A percentile compares a stretch with the other conserved stretches of the same genome.
phyloP scores from a whole-genome alignment of 2,113 vertebrate genomes.

The Perognathus longimembris region DNA sequence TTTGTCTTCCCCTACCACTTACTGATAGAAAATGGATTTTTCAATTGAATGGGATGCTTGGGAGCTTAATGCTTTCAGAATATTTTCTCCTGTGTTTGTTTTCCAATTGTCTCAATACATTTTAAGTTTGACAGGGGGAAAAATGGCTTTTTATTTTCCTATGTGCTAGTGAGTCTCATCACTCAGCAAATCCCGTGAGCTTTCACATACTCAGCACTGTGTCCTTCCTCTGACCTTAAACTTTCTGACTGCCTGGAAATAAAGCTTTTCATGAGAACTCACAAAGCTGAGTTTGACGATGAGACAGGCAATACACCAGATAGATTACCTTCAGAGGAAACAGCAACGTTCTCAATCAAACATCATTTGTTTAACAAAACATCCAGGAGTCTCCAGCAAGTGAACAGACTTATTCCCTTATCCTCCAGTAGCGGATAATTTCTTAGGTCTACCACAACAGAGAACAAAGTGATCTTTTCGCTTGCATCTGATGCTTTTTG shows the following conservation, averaged over 20 bases:
- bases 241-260: constrained; percentile 63
- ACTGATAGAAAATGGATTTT: not conserved
- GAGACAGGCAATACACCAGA: constrained; percentile 20
- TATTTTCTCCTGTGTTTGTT: constrained; percentile 71
- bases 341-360: constrained; percentile 26
- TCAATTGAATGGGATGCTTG: not conserved
- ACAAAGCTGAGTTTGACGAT: constrained; percentile 14
- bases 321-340: not conserved
- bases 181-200: constrained; percentile 57
- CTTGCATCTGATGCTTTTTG: not conserved
- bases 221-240: constrained; percentile 74
- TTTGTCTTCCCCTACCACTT: not conserved
- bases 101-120: constrained; percentile 62
- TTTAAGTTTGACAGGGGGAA: constrained; percentile 61
- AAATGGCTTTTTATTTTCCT: constrained; percentile 60
- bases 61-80: constrained; percentile 21
- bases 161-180: constrained; percentile 55
- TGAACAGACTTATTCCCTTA: not conserved
- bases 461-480: not conserved
- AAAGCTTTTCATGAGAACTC: constrained; percentile 40
- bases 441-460: not conserved
- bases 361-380: constrained; percentile 55
- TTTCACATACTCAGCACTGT: constrained; percentile 43
- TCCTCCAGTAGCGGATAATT: not conserved
- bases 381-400: not conserved